A percentile compares a stretch with the other conserved stretches of the same genome.
Evolutionary conservation across 2,113 vertebrate genomes (phyloP).

Genomic region (Ceratotherium simum): DNA sequence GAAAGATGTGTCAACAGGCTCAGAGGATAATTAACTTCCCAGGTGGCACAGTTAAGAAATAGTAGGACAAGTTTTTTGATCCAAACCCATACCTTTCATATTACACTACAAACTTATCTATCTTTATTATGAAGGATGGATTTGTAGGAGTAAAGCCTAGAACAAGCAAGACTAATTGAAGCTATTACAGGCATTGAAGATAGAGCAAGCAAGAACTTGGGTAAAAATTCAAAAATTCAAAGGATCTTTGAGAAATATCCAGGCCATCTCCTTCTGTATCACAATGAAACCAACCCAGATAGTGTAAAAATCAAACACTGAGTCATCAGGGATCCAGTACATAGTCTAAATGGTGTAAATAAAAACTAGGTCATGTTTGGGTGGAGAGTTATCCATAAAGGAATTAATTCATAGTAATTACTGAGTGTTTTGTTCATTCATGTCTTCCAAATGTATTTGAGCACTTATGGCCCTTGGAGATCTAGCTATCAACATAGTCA

Average conservation of each 20-base stretch:
- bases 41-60: slow-evolving; percentile 35
- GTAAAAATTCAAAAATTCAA: slow-evolving; percentile 23
- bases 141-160: background rate
- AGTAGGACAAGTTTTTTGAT: slow-evolving; percentile 42
- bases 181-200: background rate
- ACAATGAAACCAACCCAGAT: background rate
- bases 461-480: background rate
- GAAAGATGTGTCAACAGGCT: background rate
- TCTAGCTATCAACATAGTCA: background rate
- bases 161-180: slow-evolving; percentile 7
- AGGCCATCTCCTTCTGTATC: background rate
- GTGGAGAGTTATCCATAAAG: background rate
- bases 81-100: background rate
- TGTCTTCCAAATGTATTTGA: slow-evolving; percentile 21
- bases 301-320: background rate
- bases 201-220: background rate
- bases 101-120: background rate
- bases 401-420: background rate
- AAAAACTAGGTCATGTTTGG: background rate
- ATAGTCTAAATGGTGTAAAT: background rate
- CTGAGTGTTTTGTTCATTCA: slow-evolving; percentile 29
- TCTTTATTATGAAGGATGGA: background rate
- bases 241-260: background rate
- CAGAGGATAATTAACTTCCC: slow-evolving; percentile 41
- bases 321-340: background rate